Base-by-base conservation (phyloP, 2,113 vertebrate genomes). In the Oreochromis aureus region DNA sequence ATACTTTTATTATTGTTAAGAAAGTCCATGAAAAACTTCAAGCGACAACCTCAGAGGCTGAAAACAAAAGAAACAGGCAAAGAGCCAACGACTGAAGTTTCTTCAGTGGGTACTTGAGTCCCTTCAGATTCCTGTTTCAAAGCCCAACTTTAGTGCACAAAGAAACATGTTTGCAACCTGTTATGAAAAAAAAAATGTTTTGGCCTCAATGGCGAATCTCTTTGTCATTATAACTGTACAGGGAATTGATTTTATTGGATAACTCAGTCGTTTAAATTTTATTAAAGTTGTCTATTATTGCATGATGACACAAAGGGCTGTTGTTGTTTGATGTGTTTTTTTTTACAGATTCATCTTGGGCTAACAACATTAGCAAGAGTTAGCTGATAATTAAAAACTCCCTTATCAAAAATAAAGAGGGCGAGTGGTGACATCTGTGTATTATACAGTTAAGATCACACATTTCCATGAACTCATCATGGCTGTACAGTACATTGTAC, bases 351-450 rank as follows among this genome's bases (percentile, higher is more conserved):
- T 24, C 12, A 71, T 41, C n/a, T 71, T 41, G n/a, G 34, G 61
- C n/a, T 71, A 71, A 44, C 39, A 44, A 71, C 7, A 2, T 71
- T 71, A 44, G 66, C 19, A 66, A 39, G 61, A 66, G 66, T 71
- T 69, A 69, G 4, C 63, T 24, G n/a, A 71, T 71, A 71, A 15
- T 41, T 71, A 39, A 71, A 41, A 7, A 41, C 66, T 44, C 7
- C 6, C 63, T 32, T 5, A 24, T 44, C 12, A 2, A 71, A 44
- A 44, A 12, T 24, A 44, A 71, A 71, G 66, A 71, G 7, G 39
- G 36, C n/a, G 30, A 66, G 32, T 66, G 61, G 61, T 66, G 32
- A n/a, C 34, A 2, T 39, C 0, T 66, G 34, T 0, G 10, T n/a
- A 66, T 39, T 22, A 41, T 41, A 39, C 4, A 69, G 34, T 66